phyloP scores from a whole-genome alignment of 2,113 vertebrate species.

The Spizaetus ornatus region DNA sequence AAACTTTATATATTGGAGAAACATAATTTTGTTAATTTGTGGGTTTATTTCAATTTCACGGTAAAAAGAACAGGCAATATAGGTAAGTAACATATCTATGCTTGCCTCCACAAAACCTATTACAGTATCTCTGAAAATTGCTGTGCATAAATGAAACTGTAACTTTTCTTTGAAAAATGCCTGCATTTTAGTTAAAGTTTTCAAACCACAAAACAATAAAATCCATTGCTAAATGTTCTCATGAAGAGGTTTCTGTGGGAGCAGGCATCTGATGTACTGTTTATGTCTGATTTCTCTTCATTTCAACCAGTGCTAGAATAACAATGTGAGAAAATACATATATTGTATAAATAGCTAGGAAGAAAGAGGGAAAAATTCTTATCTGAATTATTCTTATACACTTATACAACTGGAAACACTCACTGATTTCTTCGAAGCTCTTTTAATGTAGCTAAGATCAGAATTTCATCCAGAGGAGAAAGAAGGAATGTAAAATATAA shows the following conservation, averaged over 20 bases:
- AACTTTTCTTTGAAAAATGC: background rate
- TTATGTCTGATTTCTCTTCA: background rate
- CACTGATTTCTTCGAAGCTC: background rate
- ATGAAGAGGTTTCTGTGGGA: background rate
- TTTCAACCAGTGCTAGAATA: background rate
- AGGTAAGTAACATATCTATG: background rate
- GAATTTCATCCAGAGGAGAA: background rate
- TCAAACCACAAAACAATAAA: background rate
- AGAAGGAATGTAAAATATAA: background rate
- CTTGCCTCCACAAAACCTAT: background rate
- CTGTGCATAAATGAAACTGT: background rate
- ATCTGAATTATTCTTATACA: background rate
- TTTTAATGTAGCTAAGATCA: background rate
- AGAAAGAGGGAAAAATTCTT: background rate
- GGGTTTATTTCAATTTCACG: background rate
- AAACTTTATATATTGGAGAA: background rate
- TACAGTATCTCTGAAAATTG: background rate
- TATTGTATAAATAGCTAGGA: background rate
- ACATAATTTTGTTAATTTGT: background rate
- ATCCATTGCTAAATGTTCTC: background rate
- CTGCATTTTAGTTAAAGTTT: background rate
- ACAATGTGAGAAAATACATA: background rate
- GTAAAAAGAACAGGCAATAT: background rate
- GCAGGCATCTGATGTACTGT: background rate
- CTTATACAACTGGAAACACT: background rate